These are phyloP conservation scores for Nematolebias whitei DNA, from an alignment of 2,113 vertebrate species.

Conservation along the genomic window DNA sequence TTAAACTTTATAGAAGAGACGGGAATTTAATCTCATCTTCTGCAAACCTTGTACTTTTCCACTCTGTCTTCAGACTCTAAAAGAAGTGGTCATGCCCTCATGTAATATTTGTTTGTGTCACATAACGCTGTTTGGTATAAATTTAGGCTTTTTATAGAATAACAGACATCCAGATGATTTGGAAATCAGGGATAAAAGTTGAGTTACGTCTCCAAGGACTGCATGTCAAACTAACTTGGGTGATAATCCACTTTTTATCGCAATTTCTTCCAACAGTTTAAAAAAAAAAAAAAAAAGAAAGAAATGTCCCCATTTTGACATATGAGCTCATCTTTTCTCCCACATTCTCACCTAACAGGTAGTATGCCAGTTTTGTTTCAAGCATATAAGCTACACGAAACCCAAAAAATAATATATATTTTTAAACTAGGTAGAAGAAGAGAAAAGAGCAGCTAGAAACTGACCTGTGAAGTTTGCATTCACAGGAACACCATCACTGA, in stretches of 20 bases:
- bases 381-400: conserved; percentile 11
- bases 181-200: conserved; percentile 1
- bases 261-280: conserved; percentile 7
- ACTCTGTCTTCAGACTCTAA: conserved; percentile 46
- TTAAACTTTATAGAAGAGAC: conserved; percentile 57
- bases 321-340: neutral
- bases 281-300: too few relatives aligned
- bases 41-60: conserved; percentile 76
- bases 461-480: conserved; percentile 80
- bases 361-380: conserved; percentile 23
- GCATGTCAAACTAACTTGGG: conserved; percentile 10
- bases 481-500: conserved; percentile 81
- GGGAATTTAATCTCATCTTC: conserved; percentile 80
- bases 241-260: conserved; percentile 38
- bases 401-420: conserved; percentile 35
- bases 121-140: conserved; percentile 1
- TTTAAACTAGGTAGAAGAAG: conserved; percentile 21
- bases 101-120: conserved; percentile 45
- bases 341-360: neutral
- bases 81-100: conserved; percentile 39
- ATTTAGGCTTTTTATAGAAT: conserved; percentile 15
- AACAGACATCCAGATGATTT: conserved; percentile 19
- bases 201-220: conserved; percentile 10
- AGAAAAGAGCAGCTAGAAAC: conserved; percentile 65
- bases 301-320: neutral